These are phyloP conservation scores for Camelus dromedarius DNA, from an alignment of 2,113 vertebrate species.

Conservation along the genomic window DNA sequence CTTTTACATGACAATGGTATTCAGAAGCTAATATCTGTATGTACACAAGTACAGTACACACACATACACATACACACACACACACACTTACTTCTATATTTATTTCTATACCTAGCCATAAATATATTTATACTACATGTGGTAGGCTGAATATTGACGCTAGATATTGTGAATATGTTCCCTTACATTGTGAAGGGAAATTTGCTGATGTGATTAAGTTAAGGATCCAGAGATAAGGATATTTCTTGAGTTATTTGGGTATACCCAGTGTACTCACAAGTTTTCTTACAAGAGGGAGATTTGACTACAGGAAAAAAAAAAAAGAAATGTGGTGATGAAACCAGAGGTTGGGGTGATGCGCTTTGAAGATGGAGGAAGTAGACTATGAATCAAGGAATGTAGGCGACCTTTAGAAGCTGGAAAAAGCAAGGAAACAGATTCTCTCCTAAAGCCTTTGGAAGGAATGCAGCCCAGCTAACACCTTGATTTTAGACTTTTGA, in stretches of 20 bases:
- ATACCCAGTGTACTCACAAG: not conserved
- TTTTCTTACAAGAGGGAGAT: not conserved
- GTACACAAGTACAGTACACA: not conserved
- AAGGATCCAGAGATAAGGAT: not conserved
- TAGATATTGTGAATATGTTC: not conserved
- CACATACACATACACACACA: not conserved
- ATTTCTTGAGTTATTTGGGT: not conserved
- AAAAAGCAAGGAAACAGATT: not conserved
- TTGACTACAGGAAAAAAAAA: not conserved
- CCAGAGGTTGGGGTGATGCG: not conserved
- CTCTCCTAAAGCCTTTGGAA: not conserved
- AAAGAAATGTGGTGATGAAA: not conserved
- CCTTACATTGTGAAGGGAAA: not conserved
- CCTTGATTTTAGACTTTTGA: conserved; percentile 2
- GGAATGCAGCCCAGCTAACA: not conserved
- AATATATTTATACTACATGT: not conserved
- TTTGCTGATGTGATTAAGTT: not conserved
- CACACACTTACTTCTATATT: not conserved
- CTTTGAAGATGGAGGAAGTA: not conserved
- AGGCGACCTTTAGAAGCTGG: not conserved
- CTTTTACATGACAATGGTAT: not conserved
- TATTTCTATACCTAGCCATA: not conserved
- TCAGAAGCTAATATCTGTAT: not conserved
- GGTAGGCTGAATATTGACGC: not conserved
- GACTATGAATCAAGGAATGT: not conserved